Base-by-base conservation (phyloP, 2,113 vertebrate genomes). In the Charina bottae region DNA sequence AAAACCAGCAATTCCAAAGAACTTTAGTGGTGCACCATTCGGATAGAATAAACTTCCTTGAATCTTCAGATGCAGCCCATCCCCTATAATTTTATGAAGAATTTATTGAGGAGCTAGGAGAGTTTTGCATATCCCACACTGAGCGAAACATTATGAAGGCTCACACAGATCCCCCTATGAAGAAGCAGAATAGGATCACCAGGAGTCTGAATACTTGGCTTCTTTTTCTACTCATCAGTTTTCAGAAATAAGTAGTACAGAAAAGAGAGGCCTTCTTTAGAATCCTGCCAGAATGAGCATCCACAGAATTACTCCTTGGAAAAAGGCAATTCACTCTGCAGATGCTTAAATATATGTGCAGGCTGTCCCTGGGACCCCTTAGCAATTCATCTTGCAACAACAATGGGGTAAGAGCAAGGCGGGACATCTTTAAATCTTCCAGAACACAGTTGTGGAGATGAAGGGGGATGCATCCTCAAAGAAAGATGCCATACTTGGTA, bases 351-450 rank as follows among this genome's bases (percentile, higher is more conserved):
- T 78, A 10, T 78, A 78, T 9, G 72, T 42, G 17, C 33, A 2
- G 72, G 9, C 17, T 42, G 42, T 78, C 33, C 33, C 33, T 42
- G 46, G 64, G 55, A 33, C n/a, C 60, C 68, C 62, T 88, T 84
- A 17, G 17, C 49, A 46, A 49, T 62, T 33, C 8, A 84, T 88
- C 85, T 88, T 55, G 46, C 33, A 62, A 21, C 49, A 84, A 37
- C 56, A 46, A 33, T 6, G 23, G 42, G 85, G 62, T 83, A 93
- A 88, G 89, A 42, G 49, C 56, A 54, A 56, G 8, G 24, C 17
- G 5, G n/a, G 58, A 58, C 59, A 58, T 60, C 84, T 84, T 19
- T 87, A 87, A 78, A 90, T 87, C 89, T 90, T 87, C 62, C 58
- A 17, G 72, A 68, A 72, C 21, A 60, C 56, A 64, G 49, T 54